Evolutionary conservation across 2,113 vertebrate species (phyloP), one percentile per base, ranked within the genome.

Genomic region (Myanophis thanlyinensis): DNA sequence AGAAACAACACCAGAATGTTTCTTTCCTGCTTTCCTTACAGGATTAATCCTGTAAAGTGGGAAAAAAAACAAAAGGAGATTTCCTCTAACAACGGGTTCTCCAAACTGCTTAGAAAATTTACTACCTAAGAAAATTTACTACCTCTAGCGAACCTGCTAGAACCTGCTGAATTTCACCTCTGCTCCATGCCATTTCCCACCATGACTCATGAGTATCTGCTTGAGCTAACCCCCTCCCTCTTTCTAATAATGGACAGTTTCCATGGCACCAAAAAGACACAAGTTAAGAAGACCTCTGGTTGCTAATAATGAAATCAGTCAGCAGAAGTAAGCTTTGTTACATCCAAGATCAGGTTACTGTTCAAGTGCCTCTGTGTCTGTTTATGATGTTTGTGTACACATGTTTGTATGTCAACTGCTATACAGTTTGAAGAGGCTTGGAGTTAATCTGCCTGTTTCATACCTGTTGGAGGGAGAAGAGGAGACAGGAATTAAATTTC

Each of bases 401-500:
- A 48, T 22, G 92, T 94, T 95, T 93, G 90, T 0, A 94, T 90
- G 85, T 95, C 89, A 96, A 93, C 96, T 91, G 90, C 89, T 93
- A 88, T 89, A 86, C 44, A 94, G 89, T 53, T 94, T 44, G 91
- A 92, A 51, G 93, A 44, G 93, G 91, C 94, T 53, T 85, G 49
- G 35, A 22, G 56, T 87, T 97, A 94, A 96, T 95, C 95, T 97
- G 96, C 94, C 95, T 95, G 3, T 96, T 96, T 97, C 95, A 93
- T 96, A 94, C 96, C 95, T 94, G 91, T 89, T 95, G 94, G 88
- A 93, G 9, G 30, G 15, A 85, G 95, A 94, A 94, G 95, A 92
- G 93, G 92, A 97, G 95, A 20, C 87, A 85, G 93, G 93, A 95
- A 97, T 96, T 95, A 95, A 97, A 95, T 96, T 96, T 94, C 94